A percentile compares a stretch with the other conserved stretches of the same genome.
These are phyloP conservation scores for Anolis carolinensis DNA, from an alignment of 2,113 vertebrate genomes.

Conservation along the genomic window DNA sequence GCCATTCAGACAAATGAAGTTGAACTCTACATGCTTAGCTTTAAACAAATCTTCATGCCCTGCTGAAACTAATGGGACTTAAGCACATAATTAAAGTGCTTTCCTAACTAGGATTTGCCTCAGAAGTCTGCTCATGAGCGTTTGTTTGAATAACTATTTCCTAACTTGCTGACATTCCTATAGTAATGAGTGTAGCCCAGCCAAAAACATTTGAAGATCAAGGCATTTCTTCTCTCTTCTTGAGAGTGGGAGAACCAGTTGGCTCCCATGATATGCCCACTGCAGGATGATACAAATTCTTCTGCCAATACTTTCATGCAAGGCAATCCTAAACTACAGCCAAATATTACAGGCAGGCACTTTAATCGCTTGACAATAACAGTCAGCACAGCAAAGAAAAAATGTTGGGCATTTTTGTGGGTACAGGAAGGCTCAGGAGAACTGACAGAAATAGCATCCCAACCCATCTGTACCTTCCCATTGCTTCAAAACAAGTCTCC, in stretches of 20 bases:
- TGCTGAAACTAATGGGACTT: slow-evolving; percentile 38
- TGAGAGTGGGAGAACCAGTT: slow-evolving; percentile 34
- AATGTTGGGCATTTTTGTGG: slow-evolving; percentile 47
- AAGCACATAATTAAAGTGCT: neutral
- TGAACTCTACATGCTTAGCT: slow-evolving; percentile 24
- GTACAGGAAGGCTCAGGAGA: slow-evolving; percentile 33
- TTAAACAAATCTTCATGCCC: slow-evolving; percentile 18
- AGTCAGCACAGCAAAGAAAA: slow-evolving; percentile 48
- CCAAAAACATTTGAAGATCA: slow-evolving; percentile 50
- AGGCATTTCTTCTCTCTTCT: slow-evolving; percentile 46
- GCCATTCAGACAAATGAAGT: slow-evolving; percentile 33
- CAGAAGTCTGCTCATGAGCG: slow-evolving; percentile 3
- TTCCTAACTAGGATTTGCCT: slow-evolving; percentile 13
- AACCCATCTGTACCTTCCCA: neutral
- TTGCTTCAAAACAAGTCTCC: neutral
- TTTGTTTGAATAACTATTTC: slow-evolving; percentile 33
- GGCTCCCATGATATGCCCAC: slow-evolving; percentile 26
- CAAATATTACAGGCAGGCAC: slow-evolving; percentile 54
- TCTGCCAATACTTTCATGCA: slow-evolving; percentile 44
- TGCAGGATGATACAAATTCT: neutral
- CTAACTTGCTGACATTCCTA: slow-evolving; percentile 8
- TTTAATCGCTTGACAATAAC: slow-evolving; percentile 55
- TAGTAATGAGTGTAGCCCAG: slow-evolving; percentile 1
- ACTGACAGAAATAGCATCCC: slow-evolving; percentile 54
- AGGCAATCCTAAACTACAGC: slow-evolving; percentile 47